Conservation (phyloP, 1,140 invertebrate species). For the Lasioglossum baleicum region DNA sequence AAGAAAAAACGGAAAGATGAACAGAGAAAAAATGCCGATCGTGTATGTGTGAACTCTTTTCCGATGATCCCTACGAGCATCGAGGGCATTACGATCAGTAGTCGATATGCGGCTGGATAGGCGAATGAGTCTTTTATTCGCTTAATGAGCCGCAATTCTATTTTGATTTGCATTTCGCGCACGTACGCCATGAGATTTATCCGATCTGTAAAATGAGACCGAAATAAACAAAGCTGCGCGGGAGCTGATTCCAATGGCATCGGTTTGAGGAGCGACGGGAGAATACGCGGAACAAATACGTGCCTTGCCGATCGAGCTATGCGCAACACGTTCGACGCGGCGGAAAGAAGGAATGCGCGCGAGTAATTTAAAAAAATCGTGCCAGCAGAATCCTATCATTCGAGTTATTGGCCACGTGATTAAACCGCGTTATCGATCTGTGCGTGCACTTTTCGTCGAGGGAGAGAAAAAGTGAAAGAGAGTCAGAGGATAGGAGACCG, state of each 20-base stretch:
- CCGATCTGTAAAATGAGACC: too few relatives aligned
- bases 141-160: too few relatives aligned
- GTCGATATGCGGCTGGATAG: too few relatives aligned
- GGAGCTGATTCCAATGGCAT: background rate
- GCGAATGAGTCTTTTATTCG: too few relatives aligned
- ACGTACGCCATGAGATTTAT: too few relatives aligned
- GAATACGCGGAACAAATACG: background rate
- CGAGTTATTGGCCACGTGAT: background rate
- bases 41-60: too few relatives aligned
- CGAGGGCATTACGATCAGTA: too few relatives aligned
- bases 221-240: background rate
- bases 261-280: background rate
- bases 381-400: background rate
- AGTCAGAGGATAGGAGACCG: too few relatives aligned
- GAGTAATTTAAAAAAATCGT: slow-evolving; percentile 13
- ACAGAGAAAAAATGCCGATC: too few relatives aligned
- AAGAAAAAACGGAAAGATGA: too few relatives aligned
- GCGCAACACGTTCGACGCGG: background rate
- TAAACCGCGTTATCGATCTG: slow-evolving; percentile 28
- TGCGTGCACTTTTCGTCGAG: background rate
- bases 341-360: background rate
- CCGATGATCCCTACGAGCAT: too few relatives aligned
- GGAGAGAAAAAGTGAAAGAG: background rate
- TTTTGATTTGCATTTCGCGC: too few relatives aligned
- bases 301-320: background rate